Conservation (phyloP, 2,113 vertebrate genomes). For the Empidonax alnorum region DNA sequence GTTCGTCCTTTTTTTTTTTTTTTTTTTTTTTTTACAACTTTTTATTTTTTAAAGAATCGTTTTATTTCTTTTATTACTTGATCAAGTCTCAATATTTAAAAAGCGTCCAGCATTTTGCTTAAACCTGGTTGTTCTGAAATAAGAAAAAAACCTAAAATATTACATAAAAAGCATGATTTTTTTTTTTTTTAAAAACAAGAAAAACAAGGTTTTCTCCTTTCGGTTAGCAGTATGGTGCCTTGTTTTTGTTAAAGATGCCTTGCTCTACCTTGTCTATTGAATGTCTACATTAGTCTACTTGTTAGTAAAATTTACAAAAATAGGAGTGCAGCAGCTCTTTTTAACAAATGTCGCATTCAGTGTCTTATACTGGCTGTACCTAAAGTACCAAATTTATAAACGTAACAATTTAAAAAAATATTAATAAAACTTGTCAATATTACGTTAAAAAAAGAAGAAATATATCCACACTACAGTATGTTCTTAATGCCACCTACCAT, state of each 20-base stretch:
- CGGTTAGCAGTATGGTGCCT: slow-evolving; percentile 68
- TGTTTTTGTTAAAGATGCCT: slow-evolving; percentile 75
- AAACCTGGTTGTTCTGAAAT: slow-evolving; percentile 88
- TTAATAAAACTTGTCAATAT: slow-evolving; percentile 86
- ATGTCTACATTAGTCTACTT: slow-evolving; percentile 81
- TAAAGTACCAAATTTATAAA: slow-evolving; percentile 92
- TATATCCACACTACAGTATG: slow-evolving; percentile 85
- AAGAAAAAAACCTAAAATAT: slow-evolving; percentile 72
- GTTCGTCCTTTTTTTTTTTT: slow-evolving; percentile 31
- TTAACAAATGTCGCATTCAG: slow-evolving; percentile 91
- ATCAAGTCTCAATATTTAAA: slow-evolving; percentile 86
- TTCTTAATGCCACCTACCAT: slow-evolving; percentile 84
- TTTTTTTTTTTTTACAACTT: slow-evolving; percentile 57
- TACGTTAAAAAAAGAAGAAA: slow-evolving; percentile 88
- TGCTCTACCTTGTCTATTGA: slow-evolving; percentile 78
- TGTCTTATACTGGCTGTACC: slow-evolving; percentile 93
- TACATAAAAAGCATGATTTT: slow-evolving; percentile 75
- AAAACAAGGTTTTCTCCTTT: slow-evolving; percentile 61
- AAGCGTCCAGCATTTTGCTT: slow-evolving; percentile 93
- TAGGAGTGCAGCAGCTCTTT: slow-evolving; percentile 88
- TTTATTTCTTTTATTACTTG: slow-evolving; percentile 83
- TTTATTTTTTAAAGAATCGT: slow-evolving; percentile 75
- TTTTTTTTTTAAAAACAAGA: slow-evolving; percentile 45
- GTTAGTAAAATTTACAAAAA: slow-evolving; percentile 87
- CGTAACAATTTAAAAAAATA: slow-evolving; percentile 88